Percentiles rank a stretch among this genome's conserved stretches.
Evolutionary conservation across 2,113 vertebrate genomes (phyloP).

Genomic region (Passer domesticus): DNA sequence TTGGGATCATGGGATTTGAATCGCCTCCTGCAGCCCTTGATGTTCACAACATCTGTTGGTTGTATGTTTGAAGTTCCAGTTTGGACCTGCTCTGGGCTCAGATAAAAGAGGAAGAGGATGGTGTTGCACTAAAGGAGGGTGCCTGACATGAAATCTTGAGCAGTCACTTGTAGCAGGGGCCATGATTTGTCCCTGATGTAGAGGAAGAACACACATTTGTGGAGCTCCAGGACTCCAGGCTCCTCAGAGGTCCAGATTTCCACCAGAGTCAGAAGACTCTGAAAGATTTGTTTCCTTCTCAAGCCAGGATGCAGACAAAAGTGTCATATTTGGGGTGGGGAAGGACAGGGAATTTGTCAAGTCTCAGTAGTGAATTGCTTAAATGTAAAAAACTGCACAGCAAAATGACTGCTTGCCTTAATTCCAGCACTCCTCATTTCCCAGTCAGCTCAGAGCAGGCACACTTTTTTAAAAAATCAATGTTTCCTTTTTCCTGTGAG

Average conservation of each 20-base stretch:
- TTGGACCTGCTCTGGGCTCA: slow-evolving; percentile 44
- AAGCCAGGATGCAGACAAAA: neutral
- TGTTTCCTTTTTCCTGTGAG: neutral
- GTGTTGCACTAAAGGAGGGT: neutral
- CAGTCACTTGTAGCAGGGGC: neutral
- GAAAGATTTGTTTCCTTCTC: neutral
- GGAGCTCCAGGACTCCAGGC: neutral
- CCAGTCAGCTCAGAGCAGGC: neutral
- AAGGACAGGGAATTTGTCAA: neutral
- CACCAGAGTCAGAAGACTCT: neutral
- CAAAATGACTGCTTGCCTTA: neutral
- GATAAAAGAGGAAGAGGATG: slow-evolving; percentile 57
- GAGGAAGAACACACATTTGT: neutral
- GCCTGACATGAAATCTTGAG: neutral
- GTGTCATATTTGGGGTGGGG: neutral
- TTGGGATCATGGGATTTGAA: slow-evolving; percentile 60
- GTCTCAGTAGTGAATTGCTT: neutral
- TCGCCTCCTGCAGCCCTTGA: neutral
- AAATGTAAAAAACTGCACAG: neutral
- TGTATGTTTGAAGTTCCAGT: slow-evolving; percentile 58
- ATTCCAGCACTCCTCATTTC: neutral
- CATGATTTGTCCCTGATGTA: neutral
- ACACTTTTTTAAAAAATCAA: neutral
- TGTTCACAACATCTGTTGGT: slow-evolving; percentile 54
- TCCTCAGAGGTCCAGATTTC: neutral